Evolutionary conservation across 2,797 vertebrate genomes (phyloP), one percentile per base, ranked within the genome.

Genomic region (Meriones psammophilus): DNA sequence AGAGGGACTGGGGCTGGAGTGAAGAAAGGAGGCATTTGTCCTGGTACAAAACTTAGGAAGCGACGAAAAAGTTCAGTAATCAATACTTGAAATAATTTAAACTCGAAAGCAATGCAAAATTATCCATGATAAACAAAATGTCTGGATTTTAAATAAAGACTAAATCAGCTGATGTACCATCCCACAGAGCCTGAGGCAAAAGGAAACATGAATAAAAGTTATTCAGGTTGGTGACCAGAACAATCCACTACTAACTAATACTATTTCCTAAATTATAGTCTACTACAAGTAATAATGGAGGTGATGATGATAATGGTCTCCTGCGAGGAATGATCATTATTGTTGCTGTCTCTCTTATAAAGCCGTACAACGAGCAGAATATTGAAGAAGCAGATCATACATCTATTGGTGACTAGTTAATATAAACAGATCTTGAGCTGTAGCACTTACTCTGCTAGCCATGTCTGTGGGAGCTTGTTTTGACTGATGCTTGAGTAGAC

Each of bases 101-200:
- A 93, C 78, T 81, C 46, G 88, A 84, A 92, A 58, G 66, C 42
- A 77, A 84, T 62, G 36, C 54, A 77, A 80, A 92, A 85, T 77
- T 54, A 80, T 33, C 73, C 68, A 68, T n/a, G 56, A 76, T 5
- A 4, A 78, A 60, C 58, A 81, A 91, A 91, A 83, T 58, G 18
- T 39, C 46, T 76, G 50, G 89, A 17, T 69, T 69, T 91, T 85
- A 90, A 97, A 96, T 85, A 90, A 97, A 96, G 39, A 85, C 54
- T 62, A 0, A 15, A 50, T 91, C 1, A 73, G 66, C n/a, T 77
- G 39, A 30, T 77, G 18, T 81, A 86, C 60, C 28, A 12, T 68
- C 30, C 36, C 88, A 71, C 33, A 58, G 46, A 90, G 64, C 42
- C 66, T n/a, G 50, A 92, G 22, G 71, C 79, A 79, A 95, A 93